Percentiles rank a stretch among this genome's conserved stretches.
These are phyloP conservation scores for Gymnopithys bicolor DNA, from an alignment of 2,797 vertebrate genomes.

Conservation along the genomic window DNA sequence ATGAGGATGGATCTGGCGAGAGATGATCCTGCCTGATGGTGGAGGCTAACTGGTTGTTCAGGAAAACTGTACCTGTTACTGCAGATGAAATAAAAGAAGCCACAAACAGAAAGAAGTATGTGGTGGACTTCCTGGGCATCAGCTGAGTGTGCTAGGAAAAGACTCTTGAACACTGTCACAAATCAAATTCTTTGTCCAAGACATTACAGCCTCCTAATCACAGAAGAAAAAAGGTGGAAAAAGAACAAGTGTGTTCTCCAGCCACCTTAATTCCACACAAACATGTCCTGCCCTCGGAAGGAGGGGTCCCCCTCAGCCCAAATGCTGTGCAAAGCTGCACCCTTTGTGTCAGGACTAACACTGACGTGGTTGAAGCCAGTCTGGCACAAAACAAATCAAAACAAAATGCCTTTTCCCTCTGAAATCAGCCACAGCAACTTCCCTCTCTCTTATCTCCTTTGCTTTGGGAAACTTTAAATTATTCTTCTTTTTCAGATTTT, in stretches of 20 bases:
- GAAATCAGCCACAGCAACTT: neutral
- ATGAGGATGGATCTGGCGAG: neutral
- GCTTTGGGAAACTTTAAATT: neutral
- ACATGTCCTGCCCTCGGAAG: accelerated
- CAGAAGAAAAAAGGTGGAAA: neutral
- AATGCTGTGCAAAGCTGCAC: neutral
- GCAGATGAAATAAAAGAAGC: neutral
- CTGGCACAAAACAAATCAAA: neutral
- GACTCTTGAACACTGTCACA: neutral
- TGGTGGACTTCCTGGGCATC: neutral
- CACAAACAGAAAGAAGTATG: neutral
- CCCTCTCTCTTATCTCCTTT: neutral
- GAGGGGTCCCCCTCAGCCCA: neutral
- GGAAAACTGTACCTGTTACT: neutral
- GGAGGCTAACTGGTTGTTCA: neutral
- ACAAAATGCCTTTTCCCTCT: neutral
- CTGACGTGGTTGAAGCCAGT: neutral
- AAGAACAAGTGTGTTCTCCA: neutral
- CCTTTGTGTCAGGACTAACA: neutral
- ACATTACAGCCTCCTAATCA: neutral
- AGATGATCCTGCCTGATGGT: neutral
- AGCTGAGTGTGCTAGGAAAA: neutral
- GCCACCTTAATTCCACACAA: neutral
- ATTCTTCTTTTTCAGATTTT: neutral
- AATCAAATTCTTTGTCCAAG: neutral